A percentile compares a stretch with the other conserved stretches of the same genome.
phyloP scores from a whole-genome alignment of 2,797 vertebrate genomes.

The Hippoglossus hippoglossus region DNA sequence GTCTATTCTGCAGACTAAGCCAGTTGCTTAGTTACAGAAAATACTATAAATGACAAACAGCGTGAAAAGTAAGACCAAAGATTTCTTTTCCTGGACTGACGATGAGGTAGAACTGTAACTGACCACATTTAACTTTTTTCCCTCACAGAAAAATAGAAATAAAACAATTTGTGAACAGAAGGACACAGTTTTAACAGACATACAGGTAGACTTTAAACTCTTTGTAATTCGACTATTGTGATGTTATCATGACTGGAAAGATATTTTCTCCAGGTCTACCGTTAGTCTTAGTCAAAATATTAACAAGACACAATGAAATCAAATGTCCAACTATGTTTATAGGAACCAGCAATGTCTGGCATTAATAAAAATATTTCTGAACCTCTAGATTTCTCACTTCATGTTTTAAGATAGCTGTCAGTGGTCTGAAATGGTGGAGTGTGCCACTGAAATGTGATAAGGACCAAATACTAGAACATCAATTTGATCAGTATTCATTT shows the following conservation, averaged over 20 bases:
- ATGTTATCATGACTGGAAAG: conserved; percentile 1
- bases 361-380: not conserved
- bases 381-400: not conserved
- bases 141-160: too few species aligned
- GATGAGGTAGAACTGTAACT: too few species aligned
- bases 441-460: not conserved
- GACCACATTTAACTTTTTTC: too few species aligned
- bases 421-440: not conserved
- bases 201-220: not conserved
- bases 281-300: conserved; percentile 1
- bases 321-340: conserved; percentile 1
- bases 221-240: conserved; percentile 1
- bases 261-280: not conserved
- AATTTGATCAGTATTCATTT: not conserved
- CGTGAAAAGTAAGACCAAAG: too few species aligned
- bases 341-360: not conserved
- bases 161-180: not conserved
- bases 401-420: not conserved
- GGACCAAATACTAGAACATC: conserved; percentile 4
- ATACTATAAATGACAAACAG: too few species aligned
- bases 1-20: too few species aligned
- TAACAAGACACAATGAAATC: too few species aligned
- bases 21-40: too few species aligned
- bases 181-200: not conserved
- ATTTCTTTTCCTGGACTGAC: too few species aligned